Evolutionary conservation across 2,888 invertebrate species (phyloP), one percentile per base, ranked within the genome.

Genomic region (Drosophila conformis): DNA sequence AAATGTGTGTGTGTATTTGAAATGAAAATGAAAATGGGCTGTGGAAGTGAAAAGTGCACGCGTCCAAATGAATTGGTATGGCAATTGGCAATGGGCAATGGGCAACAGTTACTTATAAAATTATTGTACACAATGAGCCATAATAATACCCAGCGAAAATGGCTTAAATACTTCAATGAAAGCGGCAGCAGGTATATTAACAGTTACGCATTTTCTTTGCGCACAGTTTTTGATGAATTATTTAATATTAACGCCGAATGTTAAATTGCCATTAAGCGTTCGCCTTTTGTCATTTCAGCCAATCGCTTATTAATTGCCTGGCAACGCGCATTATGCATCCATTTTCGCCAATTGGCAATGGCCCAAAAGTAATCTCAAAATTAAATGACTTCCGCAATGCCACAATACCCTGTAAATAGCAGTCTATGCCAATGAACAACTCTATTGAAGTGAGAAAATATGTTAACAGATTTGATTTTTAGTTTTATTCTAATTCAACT

Each of bases 21-120:
- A 72, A 63, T 63, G 13, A 53, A 53, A 53, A 53, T 36, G 58
- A 78, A 78, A 85, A 87, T 79, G 70, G 79, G 73, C 76, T 81
- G 79, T 69, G 69, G 63, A 76, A 81, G 74, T 72, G 75, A 82
- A 66, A 74, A 74, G 61, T 79, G 73, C 69, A 74, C 74, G 74
- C 63, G 29, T 65, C 70, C 29, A 66, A 74, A 77, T 66, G 74
- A 78, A 81, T 81, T 70, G 78, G 78, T 42, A 81, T 67, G 66
- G 69, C 73, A 77, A 76, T 69, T 33, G 48, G 33, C 33, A 38
- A 36, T 18, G 25, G 69, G 69, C 69, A 36, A 36, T 36, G 68
- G 54, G 40, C 58, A 76, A 80, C 78, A 78, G 79, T 78, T 64
- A 71, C 68, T 71, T 73, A 63, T 33, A 65, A 68, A 72, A 72